Conservation (phyloP, 2,113 vertebrate species). For the Pogonocichla stellata region DNA sequence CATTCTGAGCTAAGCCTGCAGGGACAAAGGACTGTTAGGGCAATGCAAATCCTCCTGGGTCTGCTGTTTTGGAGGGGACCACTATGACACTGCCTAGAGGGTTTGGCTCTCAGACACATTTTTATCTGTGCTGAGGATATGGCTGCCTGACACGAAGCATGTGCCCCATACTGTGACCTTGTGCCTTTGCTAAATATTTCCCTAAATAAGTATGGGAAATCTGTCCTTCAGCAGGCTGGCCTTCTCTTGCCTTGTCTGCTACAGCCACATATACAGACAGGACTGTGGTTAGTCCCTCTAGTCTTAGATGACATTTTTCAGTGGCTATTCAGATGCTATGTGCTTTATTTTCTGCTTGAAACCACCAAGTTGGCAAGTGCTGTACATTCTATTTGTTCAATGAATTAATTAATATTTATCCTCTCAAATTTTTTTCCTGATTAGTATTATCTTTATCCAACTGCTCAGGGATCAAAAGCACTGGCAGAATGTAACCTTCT, state of each 20-base stretch:
- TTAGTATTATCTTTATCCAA: background rate
- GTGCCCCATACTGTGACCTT: fast-evolving
- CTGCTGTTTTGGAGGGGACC: background rate
- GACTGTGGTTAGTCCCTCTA: background rate
- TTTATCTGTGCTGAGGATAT: background rate
- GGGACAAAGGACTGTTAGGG: background rate
- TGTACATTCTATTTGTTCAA: background rate
- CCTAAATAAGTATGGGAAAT: background rate
- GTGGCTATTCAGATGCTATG: background rate
- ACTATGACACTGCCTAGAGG: background rate
- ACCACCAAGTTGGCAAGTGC: background rate
- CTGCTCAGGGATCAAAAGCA: background rate
- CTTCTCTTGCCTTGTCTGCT: background rate
- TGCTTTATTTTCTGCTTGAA: background rate
- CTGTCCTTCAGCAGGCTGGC: background rate
- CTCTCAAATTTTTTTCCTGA: background rate
- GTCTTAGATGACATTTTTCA: background rate
- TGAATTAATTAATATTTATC: background rate
- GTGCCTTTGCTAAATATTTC: background rate
- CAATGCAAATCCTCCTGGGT: fast-evolving
- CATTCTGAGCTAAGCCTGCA: conserved; percentile 70
- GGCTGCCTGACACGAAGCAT: background rate
- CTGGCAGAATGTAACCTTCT: background rate
- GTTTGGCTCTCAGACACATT: background rate
- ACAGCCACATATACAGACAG: background rate